These are phyloP conservation scores for Odontesthes bonariensis DNA, from an alignment of 2,113 vertebrate genomes.

Conservation along the genomic window DNA sequence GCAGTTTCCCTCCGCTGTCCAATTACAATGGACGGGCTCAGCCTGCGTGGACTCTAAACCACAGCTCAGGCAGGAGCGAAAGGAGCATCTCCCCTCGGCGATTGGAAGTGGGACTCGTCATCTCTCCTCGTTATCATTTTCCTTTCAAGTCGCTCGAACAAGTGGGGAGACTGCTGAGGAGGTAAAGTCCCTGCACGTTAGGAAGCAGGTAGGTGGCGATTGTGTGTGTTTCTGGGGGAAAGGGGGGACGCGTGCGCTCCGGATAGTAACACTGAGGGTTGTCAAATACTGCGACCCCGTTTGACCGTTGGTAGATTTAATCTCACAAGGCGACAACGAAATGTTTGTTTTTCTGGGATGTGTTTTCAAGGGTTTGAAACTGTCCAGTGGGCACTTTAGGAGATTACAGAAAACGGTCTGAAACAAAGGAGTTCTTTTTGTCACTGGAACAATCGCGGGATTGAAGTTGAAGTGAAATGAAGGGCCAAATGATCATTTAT, in stretches of 20 bases:
- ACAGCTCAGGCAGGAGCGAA: conserved; percentile 30
- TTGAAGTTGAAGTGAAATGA: conserved; percentile 12
- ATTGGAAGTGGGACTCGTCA: conserved; percentile 46
- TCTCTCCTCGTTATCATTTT: neutral
- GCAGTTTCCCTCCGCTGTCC: conserved; percentile 54
- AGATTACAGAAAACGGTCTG: conserved; percentile 30
- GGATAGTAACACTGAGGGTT: conserved; percentile 24
- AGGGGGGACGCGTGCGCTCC: neutral
- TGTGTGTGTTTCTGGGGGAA: neutral
- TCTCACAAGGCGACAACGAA: neutral
- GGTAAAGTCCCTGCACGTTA: conserved; percentile 42
- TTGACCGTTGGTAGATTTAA: conserved; percentile 3
- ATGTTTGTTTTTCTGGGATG: neutral
- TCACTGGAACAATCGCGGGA: neutral
- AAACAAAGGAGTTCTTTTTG: conserved; percentile 31
- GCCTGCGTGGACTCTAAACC: conserved; percentile 37
- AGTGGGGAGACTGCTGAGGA: conserved; percentile 31
- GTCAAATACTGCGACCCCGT: conserved; percentile 4
- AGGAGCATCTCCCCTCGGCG: conserved; percentile 32
- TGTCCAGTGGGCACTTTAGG: neutral
- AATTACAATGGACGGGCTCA: conserved; percentile 40
- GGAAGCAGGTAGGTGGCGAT: conserved; percentile 60
- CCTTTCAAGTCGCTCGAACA: conserved; percentile 27
- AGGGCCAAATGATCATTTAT: neutral
- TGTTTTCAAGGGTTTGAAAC: neutral